Percentiles rank a stretch among this genome's conserved stretches.
These are phyloP conservation scores for Myopa tessellatipennis DNA, from an alignment of 2,888 invertebrate species.

Conservation along the genomic window DNA sequence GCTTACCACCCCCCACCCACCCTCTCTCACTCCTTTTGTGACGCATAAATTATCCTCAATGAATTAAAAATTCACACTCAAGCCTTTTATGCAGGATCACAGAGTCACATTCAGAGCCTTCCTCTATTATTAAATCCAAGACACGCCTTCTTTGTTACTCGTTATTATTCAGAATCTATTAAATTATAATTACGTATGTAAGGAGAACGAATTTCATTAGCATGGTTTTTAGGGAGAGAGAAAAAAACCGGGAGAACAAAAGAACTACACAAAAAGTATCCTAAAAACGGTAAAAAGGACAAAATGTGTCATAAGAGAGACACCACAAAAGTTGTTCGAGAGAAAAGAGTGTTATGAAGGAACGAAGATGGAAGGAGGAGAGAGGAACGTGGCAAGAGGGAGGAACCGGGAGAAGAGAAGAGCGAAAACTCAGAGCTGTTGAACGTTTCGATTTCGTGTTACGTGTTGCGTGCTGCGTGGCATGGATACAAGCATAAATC, in stretches of 20 bases:
- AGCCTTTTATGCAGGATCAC: background rate
- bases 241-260: background rate
- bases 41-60: background rate
- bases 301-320: background rate
- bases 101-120: too few relatives aligned
- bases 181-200: slow-evolving; percentile 39
- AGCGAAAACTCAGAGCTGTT: background rate
- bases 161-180: slow-evolving; percentile 39
- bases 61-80: background rate
- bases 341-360: background rate
- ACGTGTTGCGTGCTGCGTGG: background rate
- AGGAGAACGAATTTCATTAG: slow-evolving; percentile 33
- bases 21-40: background rate
- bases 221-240: slow-evolving; percentile 1
- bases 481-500: slow-evolving; percentile 17
- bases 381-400: background rate
- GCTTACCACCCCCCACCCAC: background rate
- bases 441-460: slow-evolving; percentile 16
- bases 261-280: background rate
- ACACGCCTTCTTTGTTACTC: slow-evolving; percentile 10
- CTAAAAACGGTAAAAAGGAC: background rate
- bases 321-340: background rate
- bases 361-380: background rate
- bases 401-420: background rate
- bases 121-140: background rate